A percentile compares a stretch with the other conserved stretches of the same genome.
Conservation (phyloP, 2,113 vertebrate genomes). For the Anolis carolinensis region DNA sequence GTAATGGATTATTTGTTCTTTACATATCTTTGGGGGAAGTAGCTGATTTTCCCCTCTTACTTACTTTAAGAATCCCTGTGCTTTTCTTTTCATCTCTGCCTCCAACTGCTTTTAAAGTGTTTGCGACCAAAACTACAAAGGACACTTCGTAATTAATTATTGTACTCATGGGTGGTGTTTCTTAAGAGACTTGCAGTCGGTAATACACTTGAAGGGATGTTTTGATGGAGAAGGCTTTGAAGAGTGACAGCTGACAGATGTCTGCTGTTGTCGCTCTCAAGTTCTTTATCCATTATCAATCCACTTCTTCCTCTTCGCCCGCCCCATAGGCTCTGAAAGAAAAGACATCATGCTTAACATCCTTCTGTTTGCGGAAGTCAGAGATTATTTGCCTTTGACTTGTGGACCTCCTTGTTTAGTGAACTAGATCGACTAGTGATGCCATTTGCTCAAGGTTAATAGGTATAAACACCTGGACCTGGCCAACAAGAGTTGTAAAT, state of each 20-base stretch:
- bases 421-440: neutral
- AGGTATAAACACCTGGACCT: too few relatives aligned
- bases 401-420: neutral
- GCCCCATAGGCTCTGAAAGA: neutral
- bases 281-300: slow-evolving; percentile 11
- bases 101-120: slow-evolving; percentile 20
- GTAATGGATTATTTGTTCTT: slow-evolving; percentile 8
- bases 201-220: slow-evolving; percentile 8
- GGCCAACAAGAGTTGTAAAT: neutral
- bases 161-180: slow-evolving; percentile 11
- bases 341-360: neutral
- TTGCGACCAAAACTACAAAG: slow-evolving; percentile 5
- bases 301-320: neutral
- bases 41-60: neutral
- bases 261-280: neutral
- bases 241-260: slow-evolving; percentile 29
- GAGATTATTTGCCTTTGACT: neutral
- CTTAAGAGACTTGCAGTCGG: neutral
- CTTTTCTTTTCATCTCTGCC: slow-evolving; percentile 7
- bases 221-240: slow-evolving; percentile 23
- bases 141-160: slow-evolving; percentile 14
- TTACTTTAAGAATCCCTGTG: neutral
- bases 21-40: neutral
- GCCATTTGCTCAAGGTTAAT: neutral
- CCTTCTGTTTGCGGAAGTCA: neutral